Evolutionary conservation across 2,113 vertebrate species (phyloP), one percentile per base, ranked within the genome.

Genomic region (Otocyon megalotis): DNA sequence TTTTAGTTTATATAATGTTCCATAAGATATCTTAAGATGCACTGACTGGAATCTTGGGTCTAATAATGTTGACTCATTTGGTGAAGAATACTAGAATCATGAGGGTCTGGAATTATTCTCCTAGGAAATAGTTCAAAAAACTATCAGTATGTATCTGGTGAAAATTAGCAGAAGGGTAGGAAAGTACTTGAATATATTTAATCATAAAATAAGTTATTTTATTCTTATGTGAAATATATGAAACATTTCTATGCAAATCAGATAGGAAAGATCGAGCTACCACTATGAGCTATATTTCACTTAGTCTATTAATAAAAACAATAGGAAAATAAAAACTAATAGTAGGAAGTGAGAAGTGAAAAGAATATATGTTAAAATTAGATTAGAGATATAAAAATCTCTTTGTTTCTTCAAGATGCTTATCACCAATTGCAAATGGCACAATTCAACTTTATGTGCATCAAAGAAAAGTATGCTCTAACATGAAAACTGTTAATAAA

Each of bases 391-490:
- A 74, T 28, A 67, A 56, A 72, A 69, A 77, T 72, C 1, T 35
- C 15, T 94, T 8, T 48, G 43, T 74, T 95, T 95, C 35, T 90
- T 62, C 6, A 80, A 83, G 26, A 22, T 88, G 24, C 1, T 91
- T 90, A 50, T 56, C 24, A 93, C 82, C 28, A 50, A 48, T 17
- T 63, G 11, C n/a, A 97, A 97, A 93, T 14, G 0, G 17, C 56
- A 74, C 1, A 56, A 35, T 84, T 72, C 16, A 79, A 28, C 56
- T 91, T 3, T 69, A 32, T 22, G 8, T 76, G 76, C 6, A 17
- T 83, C 93, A 90, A 82, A 88, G 65, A 74, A 81, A 93, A 88
- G 3, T 26, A 71, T 76, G 24, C 28, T 93, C 5, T 81, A 93
- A 81, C 80, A 82, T 93, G 71, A 85, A 19, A 96, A 83, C 17